A percentile compares a stretch with the other conserved stretches of the same genome.
Conservation (phyloP, 2,888 invertebrate genomes). For the Acanthoscelides obtectus region DNA sequence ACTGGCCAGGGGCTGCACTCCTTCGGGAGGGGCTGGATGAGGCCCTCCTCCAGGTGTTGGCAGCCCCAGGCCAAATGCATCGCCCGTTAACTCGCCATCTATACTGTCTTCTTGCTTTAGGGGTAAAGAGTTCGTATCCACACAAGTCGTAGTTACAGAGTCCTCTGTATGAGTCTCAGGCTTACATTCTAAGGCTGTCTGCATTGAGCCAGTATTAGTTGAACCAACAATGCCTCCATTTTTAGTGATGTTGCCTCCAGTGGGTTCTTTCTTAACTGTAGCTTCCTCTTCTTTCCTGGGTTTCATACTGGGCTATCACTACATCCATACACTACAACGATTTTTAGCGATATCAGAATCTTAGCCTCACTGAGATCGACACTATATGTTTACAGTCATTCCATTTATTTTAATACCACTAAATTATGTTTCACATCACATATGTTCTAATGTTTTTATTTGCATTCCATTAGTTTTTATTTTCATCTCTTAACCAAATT, state of each 20-base stretch:
- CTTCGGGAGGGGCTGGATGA: constrained; percentile 53
- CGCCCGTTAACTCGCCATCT: constrained; percentile 42
- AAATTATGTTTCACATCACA: constrained; percentile 47
- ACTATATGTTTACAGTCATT: constrained; percentile 34
- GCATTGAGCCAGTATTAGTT: constrained; percentile 46
- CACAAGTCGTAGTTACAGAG: constrained; percentile 23
- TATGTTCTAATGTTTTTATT: constrained; percentile 51
- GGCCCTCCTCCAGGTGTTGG: constrained; percentile 34
- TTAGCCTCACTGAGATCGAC: constrained; percentile 31
- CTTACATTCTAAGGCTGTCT: constrained; percentile 40
- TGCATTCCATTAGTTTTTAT: constrained; percentile 50
- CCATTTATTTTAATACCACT: constrained; percentile 38
- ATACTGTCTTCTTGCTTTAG: constrained; percentile 44
- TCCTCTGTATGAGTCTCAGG: constrained; percentile 34
- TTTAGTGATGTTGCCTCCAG: constrained; percentile 41
- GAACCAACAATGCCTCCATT: constrained; percentile 48
- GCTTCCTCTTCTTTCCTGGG: constrained; percentile 43
- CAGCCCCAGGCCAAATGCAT: constrained; percentile 41
- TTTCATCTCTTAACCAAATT: constrained; percentile 49
- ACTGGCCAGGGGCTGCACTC: constrained; percentile 69
- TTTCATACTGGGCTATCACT: constrained; percentile 41
- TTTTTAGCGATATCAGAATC: constrained; percentile 28
- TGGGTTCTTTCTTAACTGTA: constrained; percentile 43
- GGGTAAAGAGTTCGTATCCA: constrained; percentile 31
- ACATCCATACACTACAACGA: constrained; percentile 39